phyloP scores from a whole-genome alignment of 2,888 invertebrate genomes.

The Caenorhabditis imperialis region DNA sequence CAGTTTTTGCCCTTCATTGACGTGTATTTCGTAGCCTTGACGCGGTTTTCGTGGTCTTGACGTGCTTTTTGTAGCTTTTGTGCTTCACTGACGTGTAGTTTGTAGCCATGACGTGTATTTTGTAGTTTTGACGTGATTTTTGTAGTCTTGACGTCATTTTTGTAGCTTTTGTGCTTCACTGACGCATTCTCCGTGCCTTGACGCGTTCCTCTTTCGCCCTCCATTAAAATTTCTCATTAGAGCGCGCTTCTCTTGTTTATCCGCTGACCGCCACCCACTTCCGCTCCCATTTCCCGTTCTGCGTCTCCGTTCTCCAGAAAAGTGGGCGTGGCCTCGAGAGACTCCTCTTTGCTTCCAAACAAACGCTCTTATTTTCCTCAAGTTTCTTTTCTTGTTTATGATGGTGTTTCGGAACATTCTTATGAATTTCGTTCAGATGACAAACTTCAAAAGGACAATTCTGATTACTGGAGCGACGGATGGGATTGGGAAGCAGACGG shows the following conservation, averaged over 20 bases:
- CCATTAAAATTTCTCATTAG: no score
- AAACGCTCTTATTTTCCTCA: slow-evolving; percentile 30
- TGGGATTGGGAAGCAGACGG: slow-evolving; percentile 71
- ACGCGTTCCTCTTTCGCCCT: no score
- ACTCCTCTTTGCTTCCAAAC: slow-evolving; percentile 15
- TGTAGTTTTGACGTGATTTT: no score
- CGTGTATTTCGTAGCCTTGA: no score
- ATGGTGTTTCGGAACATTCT: no score
- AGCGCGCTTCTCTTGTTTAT: slow-evolving; percentile 20
- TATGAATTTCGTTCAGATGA: neutral
- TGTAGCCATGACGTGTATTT: no score
- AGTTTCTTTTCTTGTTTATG: slow-evolving; percentile 2
- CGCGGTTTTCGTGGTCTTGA: no score
- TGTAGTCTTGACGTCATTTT: no score
- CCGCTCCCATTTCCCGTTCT: slow-evolving; percentile 24
- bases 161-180: no score
- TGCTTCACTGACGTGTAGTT: no score
- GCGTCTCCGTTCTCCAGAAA: slow-evolving; percentile 8
- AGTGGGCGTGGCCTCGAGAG: slow-evolving; percentile 27
- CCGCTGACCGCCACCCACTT: slow-evolving; percentile 30
- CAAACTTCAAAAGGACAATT: slow-evolving; percentile 61
- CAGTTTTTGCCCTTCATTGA: no score
- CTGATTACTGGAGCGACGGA: slow-evolving; percentile 77
- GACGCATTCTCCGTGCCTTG: neutral
- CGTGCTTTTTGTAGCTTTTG: no score